Conservation (phyloP, 1,140 invertebrate species). For the Bombus haemorrhoidalis region DNA sequence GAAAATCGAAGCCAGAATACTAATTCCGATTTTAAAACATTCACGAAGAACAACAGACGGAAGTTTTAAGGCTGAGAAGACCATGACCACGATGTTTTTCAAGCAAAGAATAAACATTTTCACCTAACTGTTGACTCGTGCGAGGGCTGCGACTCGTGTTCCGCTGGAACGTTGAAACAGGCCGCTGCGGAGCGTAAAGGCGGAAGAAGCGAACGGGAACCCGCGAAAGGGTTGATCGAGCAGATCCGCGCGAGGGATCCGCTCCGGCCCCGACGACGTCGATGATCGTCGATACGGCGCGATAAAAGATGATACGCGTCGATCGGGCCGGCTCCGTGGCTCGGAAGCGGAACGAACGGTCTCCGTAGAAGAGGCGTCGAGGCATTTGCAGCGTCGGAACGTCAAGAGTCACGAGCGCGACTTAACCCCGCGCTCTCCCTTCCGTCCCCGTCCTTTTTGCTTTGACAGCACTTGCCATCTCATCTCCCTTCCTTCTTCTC, state of each 20-base stretch:
- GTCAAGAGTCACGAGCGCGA: slow-evolving; percentile 48
- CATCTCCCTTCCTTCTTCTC: slow-evolving; percentile 43
- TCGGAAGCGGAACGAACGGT: not conserved
- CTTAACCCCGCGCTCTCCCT: slow-evolving; percentile 31
- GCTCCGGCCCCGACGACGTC: slow-evolving; percentile 1
- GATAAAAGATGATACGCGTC: slow-evolving; percentile 18
- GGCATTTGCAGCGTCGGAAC: slow-evolving; percentile 22
- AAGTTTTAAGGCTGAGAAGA: no score
- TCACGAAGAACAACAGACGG: no score
- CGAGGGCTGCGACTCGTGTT: no score
- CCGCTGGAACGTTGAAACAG: no score
- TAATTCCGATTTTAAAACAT: no score
- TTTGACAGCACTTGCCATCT: slow-evolving; percentile 64
- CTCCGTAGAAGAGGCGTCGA: not conserved
- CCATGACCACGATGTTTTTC: no score
- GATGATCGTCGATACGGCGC: not conserved
- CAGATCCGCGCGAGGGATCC: not conserved
- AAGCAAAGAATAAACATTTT: no score
- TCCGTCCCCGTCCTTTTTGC: slow-evolving; percentile 55
- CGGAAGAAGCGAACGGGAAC: not conserved
- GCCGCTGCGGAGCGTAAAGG: not conserved
- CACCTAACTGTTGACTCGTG: no score
- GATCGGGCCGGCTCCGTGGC: slow-evolving; percentile 6
- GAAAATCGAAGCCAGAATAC: no score
- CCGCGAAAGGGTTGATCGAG: slow-evolving; percentile 1